Base-by-base conservation (phyloP, 53 echinoderm and acorn worm species). In the Echinometra lucunter region DNA sequence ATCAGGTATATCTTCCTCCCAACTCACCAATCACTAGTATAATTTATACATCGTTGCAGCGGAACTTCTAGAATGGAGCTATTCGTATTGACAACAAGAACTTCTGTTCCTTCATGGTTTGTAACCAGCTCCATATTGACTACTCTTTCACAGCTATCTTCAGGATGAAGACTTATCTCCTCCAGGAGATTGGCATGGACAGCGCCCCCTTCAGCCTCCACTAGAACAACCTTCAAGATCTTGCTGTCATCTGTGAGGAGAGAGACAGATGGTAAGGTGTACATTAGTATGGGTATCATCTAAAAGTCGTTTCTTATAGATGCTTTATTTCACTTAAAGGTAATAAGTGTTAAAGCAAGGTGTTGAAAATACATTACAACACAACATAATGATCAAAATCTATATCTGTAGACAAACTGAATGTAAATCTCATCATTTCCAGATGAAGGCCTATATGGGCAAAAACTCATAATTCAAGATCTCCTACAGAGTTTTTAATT, bases 21-120 rank as follows among this genome's bases (percentile, higher is more conserved):
- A 47, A 89, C 97, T 74, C 88, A 98, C 98, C 98, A 98, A n/a
- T 92, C 92, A 28, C 56, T 88, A 7, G 96, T 92, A 25, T 95
- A 90, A 74, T 98, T 97, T 28, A 47, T 32, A 91, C 98, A 98
- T 90, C 97, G 93, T 88, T 98, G 97, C 21, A 98, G 83, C 5
- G 96, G 96, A 34, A 98, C 81, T 92, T 97, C 95, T 16, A 97
- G 93, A 94, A 98, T 95, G 7, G 97, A 96, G 93, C 98, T 98
- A 82, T 97, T 97, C 1, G 98, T 98, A 34, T 96, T 96, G 57
- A 97, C 97, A 30, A 98, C 74, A 34, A 98, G 83, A 53, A 97
- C 95, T 23, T 96, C 78, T 12, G 87, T 82, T 10, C 93, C 92
- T 28, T 88, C 82, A 3, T 90, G 44, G 44, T 93, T 96, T 28